Base-by-base conservation (phyloP, 2,888 invertebrate species). In the Steinernema hermaphroditum region DNA sequence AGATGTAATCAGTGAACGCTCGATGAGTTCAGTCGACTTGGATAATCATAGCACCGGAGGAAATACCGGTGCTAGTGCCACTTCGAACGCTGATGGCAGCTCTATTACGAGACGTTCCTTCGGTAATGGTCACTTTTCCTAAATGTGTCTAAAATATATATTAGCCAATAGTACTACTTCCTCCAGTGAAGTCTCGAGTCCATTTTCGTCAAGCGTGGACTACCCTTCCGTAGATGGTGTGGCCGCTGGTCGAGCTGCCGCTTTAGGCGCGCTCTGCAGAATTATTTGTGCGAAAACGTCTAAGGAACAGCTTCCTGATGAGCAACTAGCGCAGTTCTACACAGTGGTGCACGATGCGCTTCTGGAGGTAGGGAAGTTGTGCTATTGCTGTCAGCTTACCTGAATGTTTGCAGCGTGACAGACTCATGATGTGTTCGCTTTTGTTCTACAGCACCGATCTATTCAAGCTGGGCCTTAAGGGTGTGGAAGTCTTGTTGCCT, bases 271-370 rank as follows among this genome's bases (percentile, higher is more conserved):
- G 1, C 89, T 98, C 27, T 97, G 97, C 71, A 91, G 96, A 83
- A 94, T 97, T 86, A 92, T 98, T 87, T 96, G 94, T 88, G 92
- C 96, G 0, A 95, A 95, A 88, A 94, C 94, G 88, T 94, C 94
- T 0, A 93, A 93, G 49, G 96, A 96, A 89, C 92, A 93, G 86
- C 94, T 98, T 81, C 89, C 94, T 71, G 93, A 95, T 0, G 93
- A 89, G 1, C 97, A 97, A 89, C 90, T 96, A 83, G 94, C 96
- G 12, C 90, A 96, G 69, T 94, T 96, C 89, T 96, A 95, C 88
- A 91, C 94, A 83, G 93, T 94, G 2, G 88, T 98, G 77, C 92
- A 92, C 83, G 93, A 94, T 87, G 96, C 83, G 34, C 76, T 85
- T 14, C 76, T 85, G 27, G 82, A 83, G 78, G 82, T 82, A 27